phyloP scores from a whole-genome alignment of 2,888 invertebrate species.

The Halictus ligatus region DNA sequence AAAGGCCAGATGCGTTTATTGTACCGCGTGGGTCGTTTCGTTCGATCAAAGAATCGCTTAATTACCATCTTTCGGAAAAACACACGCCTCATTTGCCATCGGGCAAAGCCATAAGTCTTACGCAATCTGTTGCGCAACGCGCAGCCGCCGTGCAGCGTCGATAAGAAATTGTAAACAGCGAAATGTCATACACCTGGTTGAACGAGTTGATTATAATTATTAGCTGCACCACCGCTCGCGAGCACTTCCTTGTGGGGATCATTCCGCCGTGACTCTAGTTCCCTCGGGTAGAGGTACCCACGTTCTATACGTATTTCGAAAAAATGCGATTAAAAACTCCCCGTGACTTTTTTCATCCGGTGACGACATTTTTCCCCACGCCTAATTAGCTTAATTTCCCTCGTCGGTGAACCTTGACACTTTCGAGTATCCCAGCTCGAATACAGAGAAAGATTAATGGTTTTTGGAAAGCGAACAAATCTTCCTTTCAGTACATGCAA shows the following conservation, averaged over 20 bases:
- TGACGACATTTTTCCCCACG: background rate
- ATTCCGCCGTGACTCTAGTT: background rate
- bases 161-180: constrained; percentile 32
- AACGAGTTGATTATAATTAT: constrained; percentile 29
- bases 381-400: background rate
- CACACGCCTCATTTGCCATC: constrained; percentile 18
- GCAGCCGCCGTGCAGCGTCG: constrained; percentile 17
- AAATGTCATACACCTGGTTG: constrained; percentile 7
- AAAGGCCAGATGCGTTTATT: background rate
- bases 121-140: constrained; percentile 41
- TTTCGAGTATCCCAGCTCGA: background rate
- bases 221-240: background rate
- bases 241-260: background rate
- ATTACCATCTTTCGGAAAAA: constrained; percentile 21
- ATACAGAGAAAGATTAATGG: background rate
- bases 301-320: background rate
- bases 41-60: background rate
- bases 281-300: background rate
- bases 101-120: constrained; percentile 24
- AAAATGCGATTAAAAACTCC: background rate
- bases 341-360: too few relatives aligned
- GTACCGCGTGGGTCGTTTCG: background rate
- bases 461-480: too few relatives aligned
- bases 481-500: too few relatives aligned
- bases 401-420: background rate